Evolutionary conservation across 1,140 invertebrate genomes (phyloP).

Genomic region (Penaeus indicus): DNA sequence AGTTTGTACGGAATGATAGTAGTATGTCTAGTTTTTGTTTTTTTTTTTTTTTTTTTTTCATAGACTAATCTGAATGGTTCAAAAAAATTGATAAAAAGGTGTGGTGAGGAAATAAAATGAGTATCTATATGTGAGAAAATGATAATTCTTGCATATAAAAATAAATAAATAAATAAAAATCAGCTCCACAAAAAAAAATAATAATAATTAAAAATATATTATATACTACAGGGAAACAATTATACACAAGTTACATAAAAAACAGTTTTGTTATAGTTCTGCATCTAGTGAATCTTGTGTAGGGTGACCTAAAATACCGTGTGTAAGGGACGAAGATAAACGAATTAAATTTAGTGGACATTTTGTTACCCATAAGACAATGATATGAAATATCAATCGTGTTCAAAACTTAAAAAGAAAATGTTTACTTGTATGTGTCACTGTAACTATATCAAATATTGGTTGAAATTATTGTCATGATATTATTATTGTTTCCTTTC

Average conservation of each 20-base stretch:
- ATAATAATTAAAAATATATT: constrained; percentile 3
- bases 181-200: too few species aligned
- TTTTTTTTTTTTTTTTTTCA: too few species aligned
- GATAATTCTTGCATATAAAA: constrained; percentile 10
- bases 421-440: too few species aligned
- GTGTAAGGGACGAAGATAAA: constrained; percentile 6
- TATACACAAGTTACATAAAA: constrained; percentile 25
- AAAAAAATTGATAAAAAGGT: constrained; percentile 31
- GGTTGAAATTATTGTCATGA: too few species aligned
- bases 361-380: too few species aligned
- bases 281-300: constrained; percentile 48
- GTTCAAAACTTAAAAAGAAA: too few species aligned
- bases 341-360: constrained; percentile 10
- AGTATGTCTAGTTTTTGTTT: constrained; percentile 37
- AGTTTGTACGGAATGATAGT: constrained; percentile 38
- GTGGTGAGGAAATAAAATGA: constrained; percentile 24
- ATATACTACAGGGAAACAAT: constrained; percentile 23
- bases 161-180: too few species aligned
- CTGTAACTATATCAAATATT: too few species aligned
- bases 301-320: constrained; percentile 26
- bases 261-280: constrained; percentile 44
- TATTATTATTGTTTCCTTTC: too few species aligned
- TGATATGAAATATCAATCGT: too few species aligned
- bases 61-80: constrained; percentile 47
- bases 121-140: constrained; percentile 25